Evolutionary conservation across 2,797 vertebrate genomes (phyloP), one percentile per base, ranked within the genome.

Genomic region (Heliangelus exortis): DNA sequence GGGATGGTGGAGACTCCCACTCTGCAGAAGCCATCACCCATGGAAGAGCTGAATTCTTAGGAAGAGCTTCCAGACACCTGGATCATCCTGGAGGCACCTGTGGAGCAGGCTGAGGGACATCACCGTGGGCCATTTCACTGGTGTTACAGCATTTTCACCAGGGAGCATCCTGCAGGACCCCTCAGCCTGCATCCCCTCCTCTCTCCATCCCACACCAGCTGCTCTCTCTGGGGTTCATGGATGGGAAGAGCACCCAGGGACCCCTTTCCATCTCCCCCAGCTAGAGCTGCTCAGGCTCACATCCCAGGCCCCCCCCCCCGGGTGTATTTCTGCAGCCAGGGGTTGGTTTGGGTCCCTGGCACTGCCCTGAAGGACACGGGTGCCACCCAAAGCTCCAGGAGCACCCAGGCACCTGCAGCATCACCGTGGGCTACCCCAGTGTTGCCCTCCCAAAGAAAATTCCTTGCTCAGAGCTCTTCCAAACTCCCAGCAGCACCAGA

Each of bases 1-100:
- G 8, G 55, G 83, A 62, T 51, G 33, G 33, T 55, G 8, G 1
- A 6, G 58, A 67, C 39, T 10, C 31, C 61, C 16, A 8, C 25
- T 57, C 62, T 11, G 15, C 76, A 51, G 76, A 69, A 33, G n/a
- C 33, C 85, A 23, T 43, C 79, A 58, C 31, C 47, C 15, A 0
- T 0, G 50, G 33, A 47, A 20, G 45, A 47, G 48, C 48, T 50
- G 48, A 23, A 22, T 7, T 50, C 67, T 25, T 10, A 41, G 29
- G 18, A 6, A 57, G 58, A 73, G 72, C 31, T 75, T 22, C 54
- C 31, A 33, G 71, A 57, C n/a, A 8, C 26, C 62, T 4, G 48
- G 29, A 5, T 59, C 26, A 61, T 41, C 65, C 57, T 2, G 0
- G 45, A 53, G 51, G 3, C 0, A 0, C 4, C 47, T 2, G 31